Evolutionary conservation across 1,140 invertebrate species (phyloP).

Genomic region (Aphis craccivora): DNA sequence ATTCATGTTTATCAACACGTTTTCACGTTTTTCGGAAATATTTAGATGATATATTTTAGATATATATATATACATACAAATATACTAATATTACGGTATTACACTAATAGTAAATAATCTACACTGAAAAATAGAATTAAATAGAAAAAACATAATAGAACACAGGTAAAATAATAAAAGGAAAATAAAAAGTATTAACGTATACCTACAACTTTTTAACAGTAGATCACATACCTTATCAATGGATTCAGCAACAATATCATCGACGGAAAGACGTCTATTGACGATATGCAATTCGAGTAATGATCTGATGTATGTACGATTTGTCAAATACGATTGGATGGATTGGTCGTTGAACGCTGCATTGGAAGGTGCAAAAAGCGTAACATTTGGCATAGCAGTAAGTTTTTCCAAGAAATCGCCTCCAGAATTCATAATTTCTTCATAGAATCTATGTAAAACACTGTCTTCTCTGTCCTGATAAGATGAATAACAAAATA

Average conservation of each 20-base stretch:
- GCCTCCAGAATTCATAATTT: slow-evolving; percentile 76
- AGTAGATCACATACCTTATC: slow-evolving; percentile 27
- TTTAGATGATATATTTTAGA: not conserved
- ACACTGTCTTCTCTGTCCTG: slow-evolving; percentile 83
- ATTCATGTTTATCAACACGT: not conserved
- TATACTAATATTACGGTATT: not conserved
- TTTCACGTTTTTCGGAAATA: not conserved
- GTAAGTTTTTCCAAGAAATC: slow-evolving; percentile 79
- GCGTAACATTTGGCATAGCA: slow-evolving; percentile 75
- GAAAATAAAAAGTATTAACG: not conserved
- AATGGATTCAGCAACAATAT: slow-evolving; percentile 37
- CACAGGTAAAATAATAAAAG: not conserved
- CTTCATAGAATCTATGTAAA: slow-evolving; percentile 80
- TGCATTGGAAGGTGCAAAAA: slow-evolving; percentile 89
- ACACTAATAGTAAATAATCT: not conserved
- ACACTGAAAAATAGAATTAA: not conserved
- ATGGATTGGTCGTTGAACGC: slow-evolving; percentile 77
- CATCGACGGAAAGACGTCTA: slow-evolving; percentile 63
- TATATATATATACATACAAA: not conserved
- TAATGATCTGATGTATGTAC: slow-evolving; percentile 73
- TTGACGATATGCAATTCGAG: slow-evolving; percentile 81
- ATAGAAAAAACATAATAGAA: not conserved
- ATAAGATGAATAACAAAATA: slow-evolving; percentile 58
- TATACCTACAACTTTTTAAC: not conserved
- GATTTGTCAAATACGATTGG: slow-evolving; percentile 71